A percentile compares a stretch with the other conserved stretches of the same genome.
These are phyloP conservation scores for Liolophura sinensis DNA, from an alignment of 1,140 invertebrate genomes.

Conservation along the genomic window DNA sequence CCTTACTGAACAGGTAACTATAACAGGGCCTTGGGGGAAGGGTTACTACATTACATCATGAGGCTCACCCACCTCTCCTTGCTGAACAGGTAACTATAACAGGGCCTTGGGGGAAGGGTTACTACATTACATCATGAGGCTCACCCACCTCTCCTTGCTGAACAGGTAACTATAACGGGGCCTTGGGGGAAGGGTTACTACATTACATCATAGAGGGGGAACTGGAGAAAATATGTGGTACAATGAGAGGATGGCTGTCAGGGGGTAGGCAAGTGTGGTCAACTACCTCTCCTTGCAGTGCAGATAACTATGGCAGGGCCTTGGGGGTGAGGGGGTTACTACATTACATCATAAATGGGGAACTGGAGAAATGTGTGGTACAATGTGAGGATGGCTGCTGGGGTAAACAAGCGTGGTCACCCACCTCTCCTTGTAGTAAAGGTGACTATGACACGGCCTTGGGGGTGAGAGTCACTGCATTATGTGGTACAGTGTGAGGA, in stretches of 20 bases:
- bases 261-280: slow-evolving; percentile 32
- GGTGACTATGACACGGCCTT: no score
- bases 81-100: no score
- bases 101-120: slow-evolving; percentile 38
- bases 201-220: slow-evolving; percentile 34
- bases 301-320: slow-evolving; percentile 21
- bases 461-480: slow-evolving; percentile 28
- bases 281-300: slow-evolving; percentile 27
- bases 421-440: no score
- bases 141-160: slow-evolving; percentile 25
- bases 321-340: not conserved
- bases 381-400: no score
- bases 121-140: slow-evolving; percentile 31
- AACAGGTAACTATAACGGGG: slow-evolving; percentile 24
- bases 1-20: slow-evolving; percentile 28
- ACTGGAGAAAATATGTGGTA: slow-evolving; percentile 31
- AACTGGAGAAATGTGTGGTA: no score
- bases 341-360: not conserved
- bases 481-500: slow-evolving; percentile 34
- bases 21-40: slow-evolving; percentile 5
- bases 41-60: slow-evolving; percentile 21
- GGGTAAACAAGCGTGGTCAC: no score
- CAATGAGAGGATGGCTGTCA: slow-evolving; percentile 34
- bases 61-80: slow-evolving; percentile 14
- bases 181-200: slow-evolving; percentile 8